Base-by-base conservation (phyloP, 2,888 invertebrate species). In the Timema podura region DNA sequence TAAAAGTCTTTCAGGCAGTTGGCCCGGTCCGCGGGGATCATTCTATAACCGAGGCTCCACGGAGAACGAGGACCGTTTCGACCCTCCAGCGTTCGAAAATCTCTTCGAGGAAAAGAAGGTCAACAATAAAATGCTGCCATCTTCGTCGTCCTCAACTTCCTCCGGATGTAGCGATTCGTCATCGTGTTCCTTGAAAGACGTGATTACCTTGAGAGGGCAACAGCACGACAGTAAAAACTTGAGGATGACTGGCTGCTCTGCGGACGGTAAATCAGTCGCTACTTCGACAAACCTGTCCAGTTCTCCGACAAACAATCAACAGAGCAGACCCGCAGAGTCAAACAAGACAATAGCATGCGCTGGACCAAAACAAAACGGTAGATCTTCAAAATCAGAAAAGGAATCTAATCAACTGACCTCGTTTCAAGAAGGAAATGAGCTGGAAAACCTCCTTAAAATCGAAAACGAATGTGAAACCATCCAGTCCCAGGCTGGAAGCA, bases 1-100 rank as follows among this genome's bases (percentile, higher is more conserved):
- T 48, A 92, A 92, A 80, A 91, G 91, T 75, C 82, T 95, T n/a
- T 93, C 94, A 0, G 93, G 92, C 15, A 92, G 90, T 79, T 93
- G 93, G 91, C 88, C 90, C 7, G 91, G 91, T 13, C 88, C 88
- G 46, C 82, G 89, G 65, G 86, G 86, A 8, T 86, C 84, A 9
- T 79, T 81, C 72, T 89, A 89, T 76, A 88, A 88, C 69, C 82
- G 87, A 68, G 81, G 81, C 9, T 87, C 87, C 73, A 88, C 88
- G 73, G 83, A 84, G 70, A 89, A 90, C 69, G 76, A 76, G 76
- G 92, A 93, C 74, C 79, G 80, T 71, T 83, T 82, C 76, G 92
- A 92, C 76, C 89, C 90, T 48, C 90, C 91, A 59, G 89, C 90
- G 68, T 93, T 93, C 77, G 93, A 93, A 78, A 92, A 93, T 81